Percentiles rank a stretch among this genome's conserved stretches.
These are phyloP conservation scores for Hyperoodon ampullatus DNA, from an alignment of 2,113 vertebrate genomes.

Conservation along the genomic window DNA sequence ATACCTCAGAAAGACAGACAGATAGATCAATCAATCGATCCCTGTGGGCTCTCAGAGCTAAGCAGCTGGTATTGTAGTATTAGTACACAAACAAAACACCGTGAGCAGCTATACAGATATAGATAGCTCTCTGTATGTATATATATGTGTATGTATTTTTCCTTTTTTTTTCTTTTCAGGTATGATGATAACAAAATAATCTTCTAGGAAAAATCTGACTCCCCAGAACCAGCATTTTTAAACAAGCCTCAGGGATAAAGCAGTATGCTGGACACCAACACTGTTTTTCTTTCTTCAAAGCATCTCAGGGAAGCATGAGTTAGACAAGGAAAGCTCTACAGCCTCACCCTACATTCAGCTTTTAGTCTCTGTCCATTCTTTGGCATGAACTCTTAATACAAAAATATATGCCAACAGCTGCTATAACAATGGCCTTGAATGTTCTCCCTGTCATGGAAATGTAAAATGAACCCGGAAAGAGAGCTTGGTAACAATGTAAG, in stretches of 20 bases:
- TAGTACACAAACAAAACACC: not conserved
- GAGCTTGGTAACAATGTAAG: not conserved
- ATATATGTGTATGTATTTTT: not conserved
- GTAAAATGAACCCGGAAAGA: not conserved
- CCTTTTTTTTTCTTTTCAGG: not conserved
- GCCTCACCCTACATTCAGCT: not conserved
- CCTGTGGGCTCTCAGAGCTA: not conserved
- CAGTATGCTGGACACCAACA: not conserved
- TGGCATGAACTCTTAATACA: not conserved
- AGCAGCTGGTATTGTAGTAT: not conserved
- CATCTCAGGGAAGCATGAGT: not conserved
- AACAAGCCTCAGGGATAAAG: not conserved
- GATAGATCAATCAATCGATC: not conserved
- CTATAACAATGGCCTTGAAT: not conserved
- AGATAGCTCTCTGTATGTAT: not conserved
- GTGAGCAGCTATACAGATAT: not conserved
- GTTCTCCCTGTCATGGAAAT: not conserved
- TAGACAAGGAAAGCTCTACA: not conserved
- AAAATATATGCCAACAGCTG: not conserved
- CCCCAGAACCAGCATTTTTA: not conserved
- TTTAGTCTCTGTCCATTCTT: not conserved
- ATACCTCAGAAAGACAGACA: not conserved
- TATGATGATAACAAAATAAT: not conserved
- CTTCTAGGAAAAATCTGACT: not conserved
- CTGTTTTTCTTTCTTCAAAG: not conserved